Percentiles rank a stretch among this genome's conserved stretches.
phyloP scores from a whole-genome alignment of 2,797 vertebrate genomes.

The Kryptopterus vitreolus region DNA sequence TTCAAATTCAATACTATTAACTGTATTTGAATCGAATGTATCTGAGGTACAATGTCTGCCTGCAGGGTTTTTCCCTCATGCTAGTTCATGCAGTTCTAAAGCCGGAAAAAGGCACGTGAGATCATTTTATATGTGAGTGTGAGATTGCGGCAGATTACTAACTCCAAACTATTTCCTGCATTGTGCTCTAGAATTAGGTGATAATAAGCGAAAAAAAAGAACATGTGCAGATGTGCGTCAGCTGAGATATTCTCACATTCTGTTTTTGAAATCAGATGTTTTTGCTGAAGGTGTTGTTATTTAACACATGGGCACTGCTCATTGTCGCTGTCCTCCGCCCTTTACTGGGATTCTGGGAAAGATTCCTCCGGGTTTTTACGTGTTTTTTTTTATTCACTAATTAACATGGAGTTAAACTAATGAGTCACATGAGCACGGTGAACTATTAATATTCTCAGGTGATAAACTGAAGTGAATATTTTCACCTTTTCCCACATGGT shows the following conservation, averaged over 20 bases:
- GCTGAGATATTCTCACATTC: constrained; percentile 17
- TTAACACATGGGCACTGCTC: constrained; percentile 7
- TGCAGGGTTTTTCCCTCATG: neutral
- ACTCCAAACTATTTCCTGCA: constrained; percentile 6
- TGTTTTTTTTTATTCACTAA: neutral
- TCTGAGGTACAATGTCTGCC: neutral
- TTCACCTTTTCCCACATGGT: neutral
- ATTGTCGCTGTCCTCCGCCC: neutral
- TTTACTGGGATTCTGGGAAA: constrained; percentile 13
- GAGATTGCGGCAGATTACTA: constrained; percentile 10
- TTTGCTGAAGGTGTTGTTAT: constrained; percentile 18
- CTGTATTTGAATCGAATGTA: neutral
- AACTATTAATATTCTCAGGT: constrained; percentile 7
- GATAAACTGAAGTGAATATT: neutral
- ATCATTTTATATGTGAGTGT: neutral
- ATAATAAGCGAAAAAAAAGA: constrained; percentile 26
- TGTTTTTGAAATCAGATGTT: constrained; percentile 26
- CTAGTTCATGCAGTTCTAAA: neutral
- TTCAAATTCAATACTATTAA: neutral
- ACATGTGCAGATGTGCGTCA: constrained; percentile 6
- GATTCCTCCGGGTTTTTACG: neutral
- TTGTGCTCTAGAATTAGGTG: neutral
- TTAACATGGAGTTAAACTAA: constrained; percentile 18
- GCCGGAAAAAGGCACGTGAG: constrained; percentile 9
- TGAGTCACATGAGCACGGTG: neutral